Conservation (phyloP, 2,888 invertebrate genomes). For the Eledona agricola region DNA sequence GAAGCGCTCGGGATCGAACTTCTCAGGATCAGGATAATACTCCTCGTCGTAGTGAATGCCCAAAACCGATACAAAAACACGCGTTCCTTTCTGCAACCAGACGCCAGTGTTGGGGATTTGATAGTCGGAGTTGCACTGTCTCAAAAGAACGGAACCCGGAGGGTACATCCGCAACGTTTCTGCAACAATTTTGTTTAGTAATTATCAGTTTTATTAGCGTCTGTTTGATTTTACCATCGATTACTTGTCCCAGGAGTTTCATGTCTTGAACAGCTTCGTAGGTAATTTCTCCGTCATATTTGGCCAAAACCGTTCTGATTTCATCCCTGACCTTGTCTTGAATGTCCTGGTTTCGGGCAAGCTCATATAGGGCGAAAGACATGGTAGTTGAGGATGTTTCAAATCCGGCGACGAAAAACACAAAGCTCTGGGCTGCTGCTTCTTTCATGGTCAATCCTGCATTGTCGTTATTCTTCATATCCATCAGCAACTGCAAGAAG, state of each 20-base stretch:
- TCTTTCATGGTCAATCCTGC: slow-evolving; percentile 32
- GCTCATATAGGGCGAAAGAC: slow-evolving; percentile 38
- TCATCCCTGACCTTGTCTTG: slow-evolving; percentile 36
- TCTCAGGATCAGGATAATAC: slow-evolving; percentile 36
- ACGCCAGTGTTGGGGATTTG: slow-evolving; percentile 50
- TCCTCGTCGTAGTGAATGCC: slow-evolving; percentile 45
- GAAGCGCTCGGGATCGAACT: slow-evolving; percentile 40
- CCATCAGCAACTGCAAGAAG: slow-evolving; percentile 65
- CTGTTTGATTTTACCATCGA: slow-evolving; percentile 9
- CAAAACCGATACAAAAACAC: slow-evolving; percentile 45
- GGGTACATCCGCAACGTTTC: slow-evolving; percentile 58
- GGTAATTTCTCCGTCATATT: slow-evolving; percentile 30
- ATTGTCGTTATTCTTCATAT: slow-evolving; percentile 24
- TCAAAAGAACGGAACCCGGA: slow-evolving; percentile 44
- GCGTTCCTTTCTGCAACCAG: slow-evolving; percentile 52
- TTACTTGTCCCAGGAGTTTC: slow-evolving; percentile 34
- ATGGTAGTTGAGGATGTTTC: slow-evolving; percentile 41
- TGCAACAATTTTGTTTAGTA: slow-evolving; percentile 37
- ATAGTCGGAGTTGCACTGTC: slow-evolving; percentile 46
- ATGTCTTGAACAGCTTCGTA: slow-evolving; percentile 38
- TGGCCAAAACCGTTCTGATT: slow-evolving; percentile 26
- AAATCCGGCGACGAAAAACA: slow-evolving; percentile 41
- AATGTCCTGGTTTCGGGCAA: slow-evolving; percentile 34
- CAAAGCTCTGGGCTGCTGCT: slow-evolving; percentile 37
- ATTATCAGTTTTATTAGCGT: background rate